These are phyloP conservation scores for Coracias cyanogaster DNA, from an alignment of 2,797 vertebrate genomes.

Conservation along the genomic window DNA sequence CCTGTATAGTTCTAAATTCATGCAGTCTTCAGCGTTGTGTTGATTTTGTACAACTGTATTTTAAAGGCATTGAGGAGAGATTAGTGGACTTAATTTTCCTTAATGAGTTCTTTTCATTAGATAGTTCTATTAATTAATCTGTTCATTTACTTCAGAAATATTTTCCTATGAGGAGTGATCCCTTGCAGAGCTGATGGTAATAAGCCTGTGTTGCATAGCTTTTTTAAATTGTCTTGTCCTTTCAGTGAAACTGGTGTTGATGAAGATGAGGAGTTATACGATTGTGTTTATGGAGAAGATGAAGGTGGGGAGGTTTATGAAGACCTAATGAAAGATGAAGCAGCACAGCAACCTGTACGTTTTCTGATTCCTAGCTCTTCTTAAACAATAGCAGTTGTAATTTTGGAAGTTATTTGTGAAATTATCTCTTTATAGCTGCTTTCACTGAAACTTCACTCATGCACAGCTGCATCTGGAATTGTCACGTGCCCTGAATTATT, in stretches of 20 bases:
- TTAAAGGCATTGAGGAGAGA: neutral
- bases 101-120: neutral
- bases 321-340: slow-evolving; percentile 96
- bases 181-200: neutral
- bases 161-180: neutral
- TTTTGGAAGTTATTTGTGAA: neutral
- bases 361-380: neutral
- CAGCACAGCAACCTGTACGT: slow-evolving; percentile 85
- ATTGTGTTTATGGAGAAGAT: slow-evolving; percentile 96
- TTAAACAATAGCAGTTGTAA: neutral
- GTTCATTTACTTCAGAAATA: neutral
- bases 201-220: neutral
- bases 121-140: neutral
- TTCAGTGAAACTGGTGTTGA: slow-evolving; percentile 89
- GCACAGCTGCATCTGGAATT: fast-evolving
- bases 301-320: slow-evolving; percentile 97
- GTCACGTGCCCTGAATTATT: neutral
- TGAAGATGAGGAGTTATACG: slow-evolving; percentile 94
- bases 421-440: neutral
- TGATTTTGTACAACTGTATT: neutral
- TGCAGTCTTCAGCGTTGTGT: neutral
- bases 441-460: neutral
- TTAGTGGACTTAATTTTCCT: neutral
- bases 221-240: neutral
- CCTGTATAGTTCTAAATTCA: neutral